A percentile compares a stretch with the other conserved stretches of the same genome.
Conservation (phyloP, 2,113 vertebrate genomes). For the Gnathonemus echidnorhynchus region DNA sequence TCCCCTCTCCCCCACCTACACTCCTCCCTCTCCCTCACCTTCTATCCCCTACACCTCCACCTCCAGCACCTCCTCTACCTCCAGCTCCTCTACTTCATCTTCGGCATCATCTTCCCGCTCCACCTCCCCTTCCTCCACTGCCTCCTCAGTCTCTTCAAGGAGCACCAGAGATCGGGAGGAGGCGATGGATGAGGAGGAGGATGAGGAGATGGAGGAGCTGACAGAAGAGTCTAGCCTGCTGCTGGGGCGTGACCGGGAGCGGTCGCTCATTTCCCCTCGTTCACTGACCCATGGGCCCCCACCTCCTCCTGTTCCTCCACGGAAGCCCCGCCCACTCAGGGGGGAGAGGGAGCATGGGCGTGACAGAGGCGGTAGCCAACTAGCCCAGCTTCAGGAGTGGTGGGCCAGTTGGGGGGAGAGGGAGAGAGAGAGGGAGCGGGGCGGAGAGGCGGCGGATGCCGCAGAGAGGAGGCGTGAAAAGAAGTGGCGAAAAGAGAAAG, state of each 20-base stretch:
- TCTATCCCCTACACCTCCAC: slow-evolving; percentile 64
- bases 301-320: slow-evolving; percentile 64
- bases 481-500: slow-evolving; percentile 63
- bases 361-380: slow-evolving; percentile 62
- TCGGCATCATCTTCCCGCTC: slow-evolving; percentile 60
- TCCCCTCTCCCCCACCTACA: slow-evolving; percentile 62
- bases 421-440: slow-evolving; percentile 8
- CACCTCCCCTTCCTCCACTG: slow-evolving; percentile 63
- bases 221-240: slow-evolving; percentile 69
- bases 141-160: slow-evolving; percentile 59
- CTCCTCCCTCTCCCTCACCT: slow-evolving; percentile 61
- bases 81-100: slow-evolving; percentile 53
- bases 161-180: slow-evolving; percentile 56
- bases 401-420: slow-evolving; percentile 65
- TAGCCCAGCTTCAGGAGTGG: slow-evolving; percentile 68
- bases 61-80: slow-evolving; percentile 52
- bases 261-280: slow-evolving; percentile 54
- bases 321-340: slow-evolving; percentile 63
- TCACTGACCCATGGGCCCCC: slow-evolving; percentile 63
- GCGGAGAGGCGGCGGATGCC: slow-evolving; percentile 40
- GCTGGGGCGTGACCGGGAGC: slow-evolving; percentile 58
- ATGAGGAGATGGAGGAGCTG: slow-evolving; percentile 60
- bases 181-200: slow-evolving; percentile 56
- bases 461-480: slow-evolving; percentile 58
- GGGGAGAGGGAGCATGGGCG: slow-evolving; percentile 56